Evolutionary conservation across 23 tunicate species (phyloP), one percentile per base, ranked within the genome.

Genomic region (Halocynthia roretzi): DNA sequence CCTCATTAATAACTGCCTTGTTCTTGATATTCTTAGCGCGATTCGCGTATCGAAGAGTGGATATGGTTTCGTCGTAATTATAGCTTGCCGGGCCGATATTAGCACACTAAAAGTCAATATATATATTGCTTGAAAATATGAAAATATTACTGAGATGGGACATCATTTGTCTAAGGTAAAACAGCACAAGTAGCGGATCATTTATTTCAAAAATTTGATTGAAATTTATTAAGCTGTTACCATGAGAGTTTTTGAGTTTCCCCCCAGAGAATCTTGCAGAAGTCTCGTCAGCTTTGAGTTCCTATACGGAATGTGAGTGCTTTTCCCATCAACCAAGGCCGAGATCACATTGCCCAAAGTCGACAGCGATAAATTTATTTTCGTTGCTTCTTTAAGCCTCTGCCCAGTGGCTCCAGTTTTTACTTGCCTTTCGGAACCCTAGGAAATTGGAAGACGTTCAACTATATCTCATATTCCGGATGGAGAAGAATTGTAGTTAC

Each of bases 361-460:
- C n/a, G 99, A 96, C 52, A 96, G 83, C 8, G 94, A 86, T 71
- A 96, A 83, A 70, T 96, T 96, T 51, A 96, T 96, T 70, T 96
- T 96, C 12, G 99, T 86, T 15, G 99, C 99, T 83, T 96, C 99
- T 83, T 87, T 89, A 19, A 96, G 78, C 63, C 99, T 62, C 58
- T 92, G 98, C 11, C 99, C 99, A 21, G 99, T 82, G 10, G 99
- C 80, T 0, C 99, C 99, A 8, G 99, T 96, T 82, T 96, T 96
- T 20, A 88, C 77, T 73, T 96, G 99, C 51, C 99, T 66, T 62
- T 96, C 99, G 55, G 98, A 93, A 6, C 99, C 99, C 44, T 31
- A 4, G 44, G 44, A 31, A 31, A 31, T 31, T 31, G 44, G 44
- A 31, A 31, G 44, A 31, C 44, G 44, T 31, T 31, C 44, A 31